phyloP scores from a whole-genome alignment of 2,797 vertebrate species.

The Mormyrus hasselquistii region DNA sequence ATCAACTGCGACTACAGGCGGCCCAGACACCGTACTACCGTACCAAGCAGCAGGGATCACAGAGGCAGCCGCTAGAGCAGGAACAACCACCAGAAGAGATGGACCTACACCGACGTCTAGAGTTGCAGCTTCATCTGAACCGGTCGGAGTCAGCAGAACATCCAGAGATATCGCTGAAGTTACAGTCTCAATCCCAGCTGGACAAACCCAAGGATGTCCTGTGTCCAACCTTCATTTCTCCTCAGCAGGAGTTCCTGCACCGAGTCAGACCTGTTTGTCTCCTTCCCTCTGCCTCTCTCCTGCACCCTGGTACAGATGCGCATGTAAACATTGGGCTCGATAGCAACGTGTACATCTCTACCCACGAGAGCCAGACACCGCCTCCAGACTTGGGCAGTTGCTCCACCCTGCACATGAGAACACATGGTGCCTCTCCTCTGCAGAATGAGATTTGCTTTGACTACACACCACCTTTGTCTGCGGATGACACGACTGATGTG shows the following conservation, averaged over 20 bases:
- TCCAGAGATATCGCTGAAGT: not conserved
- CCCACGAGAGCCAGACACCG: not conserved
- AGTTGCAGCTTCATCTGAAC: slow-evolving; percentile 29
- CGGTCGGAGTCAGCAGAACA: not conserved
- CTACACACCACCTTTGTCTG: slow-evolving; percentile 18
- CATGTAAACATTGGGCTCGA: not conserved
- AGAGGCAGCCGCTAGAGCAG: not conserved
- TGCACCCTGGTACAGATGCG: slow-evolving; percentile 11
- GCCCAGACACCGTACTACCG: not conserved
- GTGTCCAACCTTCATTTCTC: not conserved
- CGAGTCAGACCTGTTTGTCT: not conserved
- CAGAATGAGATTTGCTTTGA: not conserved
- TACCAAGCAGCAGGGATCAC: not conserved
- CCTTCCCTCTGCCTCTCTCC: not conserved
- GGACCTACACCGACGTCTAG: slow-evolving; percentile 31
- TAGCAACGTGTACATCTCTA: not conserved
- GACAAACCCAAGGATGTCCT: not conserved
- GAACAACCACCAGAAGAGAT: not conserved
- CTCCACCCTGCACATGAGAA: not conserved
- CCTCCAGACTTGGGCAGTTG: not conserved
- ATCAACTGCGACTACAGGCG: not conserved
- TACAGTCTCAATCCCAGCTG: not conserved
- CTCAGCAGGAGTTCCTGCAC: slow-evolving; percentile 19
- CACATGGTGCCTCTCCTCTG: not conserved
- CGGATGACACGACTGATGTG: slow-evolving; percentile 19